Evolutionary conservation across 2,113 vertebrate genomes (phyloP).

Genomic region (Podocnemis expansa): DNA sequence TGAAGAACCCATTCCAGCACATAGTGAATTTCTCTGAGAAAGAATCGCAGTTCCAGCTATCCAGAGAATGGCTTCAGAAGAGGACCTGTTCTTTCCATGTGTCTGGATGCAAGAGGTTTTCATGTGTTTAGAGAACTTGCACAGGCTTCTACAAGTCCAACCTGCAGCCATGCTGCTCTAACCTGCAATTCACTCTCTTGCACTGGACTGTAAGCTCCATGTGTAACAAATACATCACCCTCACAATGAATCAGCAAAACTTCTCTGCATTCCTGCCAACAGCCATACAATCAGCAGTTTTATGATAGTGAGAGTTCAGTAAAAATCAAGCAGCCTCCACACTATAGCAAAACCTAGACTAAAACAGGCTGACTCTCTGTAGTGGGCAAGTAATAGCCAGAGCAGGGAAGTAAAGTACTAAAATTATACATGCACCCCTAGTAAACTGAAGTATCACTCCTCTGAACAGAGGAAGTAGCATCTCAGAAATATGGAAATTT

Average conservation of each 20-base stretch:
- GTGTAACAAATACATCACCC: not conserved
- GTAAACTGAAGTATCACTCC: constrained; percentile 41
- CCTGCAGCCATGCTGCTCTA: not conserved
- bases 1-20: not conserved
- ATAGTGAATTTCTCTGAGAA: not conserved
- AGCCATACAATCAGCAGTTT: fast-evolving
- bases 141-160: not conserved
- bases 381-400: not conserved
- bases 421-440: constrained; percentile 42
- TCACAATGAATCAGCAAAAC: not conserved
- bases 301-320: fast-evolving
- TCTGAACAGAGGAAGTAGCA: constrained; percentile 37
- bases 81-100: not conserved
- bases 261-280: fast-evolving
- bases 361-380: not conserved
- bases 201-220: not conserved
- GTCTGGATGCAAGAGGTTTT: not conserved
- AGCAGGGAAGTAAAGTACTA: not conserved
- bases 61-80: not conserved
- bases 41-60: not conserved
- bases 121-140: not conserved
- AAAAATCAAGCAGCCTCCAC: not conserved
- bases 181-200: not conserved
- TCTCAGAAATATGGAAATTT: constrained; percentile 59
- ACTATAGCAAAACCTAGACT: not conserved